Evolutionary conservation across 2,888 invertebrate species (phyloP).

Genomic region (Petrolisthes manimaculis): DNA sequence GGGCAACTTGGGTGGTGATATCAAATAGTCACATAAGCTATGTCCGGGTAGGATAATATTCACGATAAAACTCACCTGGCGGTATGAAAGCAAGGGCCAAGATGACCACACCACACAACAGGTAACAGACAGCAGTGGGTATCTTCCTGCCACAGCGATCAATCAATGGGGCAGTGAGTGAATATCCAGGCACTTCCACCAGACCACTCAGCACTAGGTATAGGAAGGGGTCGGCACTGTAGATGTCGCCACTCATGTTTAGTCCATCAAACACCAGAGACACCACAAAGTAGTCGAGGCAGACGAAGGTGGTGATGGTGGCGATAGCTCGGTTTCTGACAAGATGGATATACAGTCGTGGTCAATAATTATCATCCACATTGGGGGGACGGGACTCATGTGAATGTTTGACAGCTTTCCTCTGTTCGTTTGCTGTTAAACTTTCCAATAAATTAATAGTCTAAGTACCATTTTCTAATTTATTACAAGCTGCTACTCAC

Average conservation of each 20-base stretch:
- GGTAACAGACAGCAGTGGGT: constrained; percentile 31
- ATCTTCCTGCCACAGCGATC: constrained; percentile 43
- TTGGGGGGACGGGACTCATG: too few relatives aligned
- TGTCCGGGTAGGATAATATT: constrained; percentile 48
- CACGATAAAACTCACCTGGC: not conserved
- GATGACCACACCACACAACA: constrained; percentile 50
- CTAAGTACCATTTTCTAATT: too few relatives aligned
- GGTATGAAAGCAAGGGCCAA: constrained; percentile 20
- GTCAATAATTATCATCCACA: too few relatives aligned
- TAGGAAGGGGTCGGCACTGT: constrained; percentile 53
- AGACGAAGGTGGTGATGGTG: constrained; percentile 35
- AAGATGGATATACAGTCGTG: too few relatives aligned
- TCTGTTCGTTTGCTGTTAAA: too few relatives aligned
- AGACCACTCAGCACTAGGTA: constrained; percentile 45
- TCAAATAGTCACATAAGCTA: too few relatives aligned
- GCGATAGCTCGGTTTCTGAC: constrained; percentile 26
- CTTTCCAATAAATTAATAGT: too few relatives aligned
- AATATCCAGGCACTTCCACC: constrained; percentile 59
- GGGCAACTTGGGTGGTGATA: too few relatives aligned
- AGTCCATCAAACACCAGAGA: constrained; percentile 56
- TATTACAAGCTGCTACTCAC: too few relatives aligned
- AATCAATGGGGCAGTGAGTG: constrained; percentile 52
- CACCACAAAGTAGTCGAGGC: constrained; percentile 39
- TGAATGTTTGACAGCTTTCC: too few relatives aligned
- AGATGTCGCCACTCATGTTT: constrained; percentile 40